Evolutionary conservation across 2,888 invertebrate species (phyloP).

Genomic region (Cotesia congregata): DNA sequence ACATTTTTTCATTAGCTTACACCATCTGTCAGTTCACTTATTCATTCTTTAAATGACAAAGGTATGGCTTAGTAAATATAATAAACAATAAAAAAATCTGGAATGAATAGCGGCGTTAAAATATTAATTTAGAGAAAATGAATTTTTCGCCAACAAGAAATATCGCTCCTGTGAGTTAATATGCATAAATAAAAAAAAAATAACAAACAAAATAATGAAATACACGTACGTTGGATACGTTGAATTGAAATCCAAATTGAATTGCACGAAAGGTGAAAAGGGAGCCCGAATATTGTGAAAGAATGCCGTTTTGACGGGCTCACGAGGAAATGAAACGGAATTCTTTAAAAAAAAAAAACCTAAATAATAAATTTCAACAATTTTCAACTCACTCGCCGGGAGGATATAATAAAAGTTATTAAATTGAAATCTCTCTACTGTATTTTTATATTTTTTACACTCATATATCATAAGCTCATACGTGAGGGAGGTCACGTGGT

Average conservation of each 20-base stretch:
- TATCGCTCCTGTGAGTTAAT: not conserved
- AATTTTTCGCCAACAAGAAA: constrained; percentile 7
- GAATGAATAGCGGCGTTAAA: not conserved
- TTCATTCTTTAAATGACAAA: not conserved
- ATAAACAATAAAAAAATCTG: not conserved
- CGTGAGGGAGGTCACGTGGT: not conserved
- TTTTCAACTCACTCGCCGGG: constrained; percentile 32
- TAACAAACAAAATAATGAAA: constrained; percentile 10
- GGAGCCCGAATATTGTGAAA: constrained; percentile 4
- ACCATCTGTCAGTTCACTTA: not conserved
- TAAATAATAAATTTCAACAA: constrained; percentile 10
- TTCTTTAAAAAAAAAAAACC: constrained; percentile 14
- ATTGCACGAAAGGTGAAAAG: constrained; percentile 29
- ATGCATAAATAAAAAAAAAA: not conserved
- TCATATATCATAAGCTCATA: constrained; percentile 16
- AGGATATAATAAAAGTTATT: constrained; percentile 36
- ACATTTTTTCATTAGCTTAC: constrained; percentile 3
- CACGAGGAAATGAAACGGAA: not conserved
- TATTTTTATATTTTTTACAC: constrained; percentile 10
- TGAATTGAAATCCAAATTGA: constrained; percentile 36
- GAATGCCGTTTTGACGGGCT: constrained; percentile 7
- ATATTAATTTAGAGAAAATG: constrained; percentile 3
- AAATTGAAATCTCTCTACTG: constrained; percentile 34
- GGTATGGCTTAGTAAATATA: not conserved
- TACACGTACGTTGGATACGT: constrained; percentile 1